Evolutionary conservation across 2,113 vertebrate species (phyloP).

Genomic region (Cinclus mexicanus): DNA sequence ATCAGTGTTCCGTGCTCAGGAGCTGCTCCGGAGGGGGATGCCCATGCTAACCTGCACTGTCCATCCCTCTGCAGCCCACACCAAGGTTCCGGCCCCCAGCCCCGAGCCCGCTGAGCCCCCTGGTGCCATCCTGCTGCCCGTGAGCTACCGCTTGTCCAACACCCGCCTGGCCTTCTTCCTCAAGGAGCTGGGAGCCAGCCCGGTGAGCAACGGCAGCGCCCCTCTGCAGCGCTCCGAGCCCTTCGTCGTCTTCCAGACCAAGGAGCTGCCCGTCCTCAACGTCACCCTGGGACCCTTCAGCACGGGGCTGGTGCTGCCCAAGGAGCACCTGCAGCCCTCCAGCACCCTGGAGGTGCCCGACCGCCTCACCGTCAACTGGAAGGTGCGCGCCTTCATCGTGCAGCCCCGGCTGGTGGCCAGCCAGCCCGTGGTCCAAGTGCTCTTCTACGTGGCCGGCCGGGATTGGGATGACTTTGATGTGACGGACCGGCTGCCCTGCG

Average conservation of each 20-base stretch:
- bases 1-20: neutral
- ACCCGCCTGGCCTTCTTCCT: conserved; percentile 95
- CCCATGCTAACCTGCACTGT: rapidly evolving
- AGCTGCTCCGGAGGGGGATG: neutral
- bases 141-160: conserved; percentile 94
- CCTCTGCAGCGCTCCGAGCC: conserved; percentile 88
- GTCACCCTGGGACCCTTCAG: conserved; percentile 90
- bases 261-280: conserved; percentile 92
- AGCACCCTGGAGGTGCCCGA: conserved; percentile 91
- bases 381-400: conserved; percentile 95
- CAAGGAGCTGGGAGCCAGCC: conserved; percentile 75
- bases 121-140: conserved; percentile 79
- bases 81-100: conserved; percentile 82
- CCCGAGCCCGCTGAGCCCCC: conserved; percentile 74
- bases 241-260: conserved; percentile 97
- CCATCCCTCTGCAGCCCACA: conserved; percentile 68
- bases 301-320: conserved; percentile 87
- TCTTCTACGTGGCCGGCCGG: conserved; percentile 94
- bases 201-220: conserved; percentile 52
- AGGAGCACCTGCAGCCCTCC: conserved; percentile 92
- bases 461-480: conserved; percentile 95
- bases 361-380: conserved; percentile 95
- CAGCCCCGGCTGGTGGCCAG: conserved; percentile 86
- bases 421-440: conserved; percentile 90
- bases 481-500: conserved; percentile 89